Base-by-base conservation (phyloP, 2,113 vertebrate genomes). In the Microtus richardsoni region DNA sequence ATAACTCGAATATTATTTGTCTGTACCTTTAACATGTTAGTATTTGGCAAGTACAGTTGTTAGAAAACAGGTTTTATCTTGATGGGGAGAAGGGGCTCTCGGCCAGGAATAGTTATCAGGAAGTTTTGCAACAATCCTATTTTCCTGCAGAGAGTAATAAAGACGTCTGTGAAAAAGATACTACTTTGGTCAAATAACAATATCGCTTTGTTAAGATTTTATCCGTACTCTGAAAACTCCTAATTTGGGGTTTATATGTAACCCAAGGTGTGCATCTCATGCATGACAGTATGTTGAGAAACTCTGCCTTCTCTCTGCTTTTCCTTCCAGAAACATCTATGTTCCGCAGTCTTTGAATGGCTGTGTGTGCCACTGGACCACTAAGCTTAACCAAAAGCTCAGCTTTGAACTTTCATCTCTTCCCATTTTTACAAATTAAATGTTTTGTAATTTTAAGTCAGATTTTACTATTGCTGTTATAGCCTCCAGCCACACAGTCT, bases 31-130 rank as follows among this genome's bases (percentile, higher is more conserved):
- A 93, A n/a, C 88, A 95, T 88, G 93, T 91, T 88, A 85, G 49
- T 92, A 74, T 92, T 89, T 96, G 95, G 66, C 80, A 70, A 68
- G 7, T 28, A 89, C 14, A 83, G 54, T 93, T 36, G 19, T 80
- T 92, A n/a, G 41, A 90, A 90, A 93, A 93, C 28, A 87, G 13
- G 52, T 93, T 94, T 95, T 75, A 80, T 88, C 75, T 91, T 94
- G 84, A 96, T 95, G 58, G 79, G 30, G 10, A 78, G 66, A 80
- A 90, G 78, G 28, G 91, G 49, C 13, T 66, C 75, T 44, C 2
- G 9, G 13, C 13, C 26, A 93, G 47, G 47, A 89, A 54, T 0
- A 91, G 47, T 83, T 78, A 83, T 58, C 39, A 87, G 54, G 75
- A 89, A 30, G 95, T 85, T 85, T 64, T 79, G 85, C 36, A 88